Conservation (phyloP, 92 coral and sea anemone species). For the Phenganax subtilis region DNA sequence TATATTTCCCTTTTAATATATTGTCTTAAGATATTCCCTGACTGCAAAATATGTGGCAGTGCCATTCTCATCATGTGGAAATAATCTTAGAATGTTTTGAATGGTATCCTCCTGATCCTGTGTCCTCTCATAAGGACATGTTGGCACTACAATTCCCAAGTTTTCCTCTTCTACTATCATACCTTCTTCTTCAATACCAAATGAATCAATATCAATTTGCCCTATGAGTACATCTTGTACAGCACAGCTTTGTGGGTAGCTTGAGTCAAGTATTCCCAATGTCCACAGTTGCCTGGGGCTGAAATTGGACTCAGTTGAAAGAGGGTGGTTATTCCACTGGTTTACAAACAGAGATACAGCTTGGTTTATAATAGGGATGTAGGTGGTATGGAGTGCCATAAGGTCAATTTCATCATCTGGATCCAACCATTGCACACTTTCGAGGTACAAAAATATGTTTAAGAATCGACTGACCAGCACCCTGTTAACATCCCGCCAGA, state of each 20-base stretch:
- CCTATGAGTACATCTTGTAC: conserved; percentile 40
- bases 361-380: conserved; percentile 31
- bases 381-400: conserved; percentile 33
- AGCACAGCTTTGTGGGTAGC: conserved; percentile 27
- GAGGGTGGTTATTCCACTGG: conserved; percentile 24
- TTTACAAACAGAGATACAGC: conserved; percentile 14
- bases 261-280: conserved; percentile 36
- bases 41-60: conserved; percentile 9
- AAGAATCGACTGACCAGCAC: conserved; percentile 24
- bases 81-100: background rate
- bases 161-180: background rate
- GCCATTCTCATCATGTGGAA: conserved; percentile 8
- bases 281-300: conserved; percentile 45
- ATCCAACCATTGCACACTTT: conserved; percentile 22
- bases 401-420: conserved; percentile 30
- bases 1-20: background rate
- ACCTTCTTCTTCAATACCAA: conserved; percentile 31
- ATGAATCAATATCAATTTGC: conserved; percentile 5
- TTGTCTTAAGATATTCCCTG: background rate
- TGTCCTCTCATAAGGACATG: background rate
- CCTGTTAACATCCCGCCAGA: conserved; percentile 35
- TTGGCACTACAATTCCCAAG: background rate
- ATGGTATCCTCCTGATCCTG: background rate
- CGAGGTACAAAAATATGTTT: conserved; percentile 25
- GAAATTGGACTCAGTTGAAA: conserved; percentile 1